A percentile compares a stretch with the other conserved stretches of the same genome.
These are phyloP conservation scores for Ruditapes philippinarum DNA, from an alignment of 1,140 invertebrate species.

Conservation along the genomic window DNA sequence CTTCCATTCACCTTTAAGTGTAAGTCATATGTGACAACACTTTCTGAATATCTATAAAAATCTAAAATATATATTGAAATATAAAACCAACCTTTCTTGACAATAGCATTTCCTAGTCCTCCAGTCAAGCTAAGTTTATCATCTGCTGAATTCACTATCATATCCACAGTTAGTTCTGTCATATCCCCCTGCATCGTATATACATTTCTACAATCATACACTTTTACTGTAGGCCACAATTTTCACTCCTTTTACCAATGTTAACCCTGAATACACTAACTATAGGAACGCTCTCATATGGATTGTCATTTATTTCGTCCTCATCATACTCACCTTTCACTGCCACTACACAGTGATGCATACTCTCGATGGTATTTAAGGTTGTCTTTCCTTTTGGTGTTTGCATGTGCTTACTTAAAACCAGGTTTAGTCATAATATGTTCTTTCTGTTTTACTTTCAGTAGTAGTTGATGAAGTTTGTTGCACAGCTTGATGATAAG, in stretches of 20 bases:
- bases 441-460: not conserved
- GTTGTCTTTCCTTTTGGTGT: conserved; percentile 33
- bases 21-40: no score
- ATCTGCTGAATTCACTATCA: conserved; percentile 47
- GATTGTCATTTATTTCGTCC: not conserved
- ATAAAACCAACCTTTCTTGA: conserved; percentile 26
- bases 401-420: not conserved
- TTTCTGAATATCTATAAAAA: no score
- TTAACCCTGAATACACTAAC: not conserved
- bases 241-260: not conserved
- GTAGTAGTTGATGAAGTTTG: not conserved
- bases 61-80: no score
- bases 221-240: not conserved
- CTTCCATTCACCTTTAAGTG: no score
- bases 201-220: conserved; percentile 31
- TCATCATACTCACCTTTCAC: not conserved
- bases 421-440: conserved; percentile 17
- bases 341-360: not conserved
- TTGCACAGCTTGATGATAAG: not conserved
- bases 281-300: not conserved
- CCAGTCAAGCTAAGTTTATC: conserved; percentile 43
- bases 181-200: conserved; percentile 15
- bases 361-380: not conserved
- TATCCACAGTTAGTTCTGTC: conserved; percentile 36
- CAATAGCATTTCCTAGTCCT: conserved; percentile 42